Percentiles rank a stretch among this genome's conserved stretches.
Conservation (phyloP, 2,888 invertebrate genomes). For the Heliconius ethilla region DNA sequence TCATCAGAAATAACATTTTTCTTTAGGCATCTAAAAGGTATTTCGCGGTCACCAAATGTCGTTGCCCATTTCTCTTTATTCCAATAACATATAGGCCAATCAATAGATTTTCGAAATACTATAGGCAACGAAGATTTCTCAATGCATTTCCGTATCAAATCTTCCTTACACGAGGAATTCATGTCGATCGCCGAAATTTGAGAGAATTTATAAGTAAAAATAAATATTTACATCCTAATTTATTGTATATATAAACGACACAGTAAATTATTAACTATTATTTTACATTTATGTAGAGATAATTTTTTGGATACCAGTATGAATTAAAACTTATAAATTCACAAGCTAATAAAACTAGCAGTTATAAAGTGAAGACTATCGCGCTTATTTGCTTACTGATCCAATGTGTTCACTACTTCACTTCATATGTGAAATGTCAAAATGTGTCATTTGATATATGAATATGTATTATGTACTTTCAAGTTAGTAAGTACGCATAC, state of each 20-base stretch:
- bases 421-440: too few species aligned
- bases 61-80: conserved; percentile 82
- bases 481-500: too few species aligned
- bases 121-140: conserved; percentile 71
- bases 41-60: conserved; percentile 77
- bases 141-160: conserved; percentile 57
- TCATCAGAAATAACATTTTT: conserved; percentile 69
- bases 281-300: too few species aligned
- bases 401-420: too few species aligned
- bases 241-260: background rate
- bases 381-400: too few species aligned
- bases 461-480: too few species aligned
- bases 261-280: background rate
- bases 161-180: conserved; percentile 47
- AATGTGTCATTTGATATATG: too few species aligned
- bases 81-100: conserved; percentile 84
- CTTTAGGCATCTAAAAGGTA: conserved; percentile 81
- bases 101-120: conserved; percentile 75
- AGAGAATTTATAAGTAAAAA: background rate
- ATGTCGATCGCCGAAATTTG: background rate
- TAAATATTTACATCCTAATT: background rate
- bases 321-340: too few species aligned
- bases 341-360: too few species aligned
- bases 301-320: too few species aligned
- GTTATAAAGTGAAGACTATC: too few species aligned